phyloP scores from a whole-genome alignment of 2,888 invertebrate genomes.

The Oscheius sp. region DNA sequence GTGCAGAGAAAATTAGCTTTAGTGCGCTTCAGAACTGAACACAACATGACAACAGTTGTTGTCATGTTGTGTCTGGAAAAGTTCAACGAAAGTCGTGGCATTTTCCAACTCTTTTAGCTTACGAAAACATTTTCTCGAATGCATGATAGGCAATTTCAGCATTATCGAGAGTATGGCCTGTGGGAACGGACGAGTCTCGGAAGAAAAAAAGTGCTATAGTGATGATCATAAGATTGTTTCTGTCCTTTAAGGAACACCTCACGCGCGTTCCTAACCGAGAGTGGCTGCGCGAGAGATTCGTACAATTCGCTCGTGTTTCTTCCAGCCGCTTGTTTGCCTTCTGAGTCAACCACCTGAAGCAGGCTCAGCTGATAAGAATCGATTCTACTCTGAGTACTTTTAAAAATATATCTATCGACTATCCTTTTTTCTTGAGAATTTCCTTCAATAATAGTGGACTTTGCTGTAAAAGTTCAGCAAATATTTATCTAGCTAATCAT shows the following conservation, averaged over 20 bases:
- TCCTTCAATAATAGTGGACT: slow-evolving; percentile 4
- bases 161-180: too few relatives aligned
- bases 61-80: too few relatives aligned
- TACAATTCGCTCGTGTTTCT: slow-evolving; percentile 35
- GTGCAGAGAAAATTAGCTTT: too few relatives aligned
- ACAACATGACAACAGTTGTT: too few relatives aligned
- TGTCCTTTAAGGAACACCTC: not conserved
- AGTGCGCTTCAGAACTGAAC: too few relatives aligned
- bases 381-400: slow-evolving; percentile 31
- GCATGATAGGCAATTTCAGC: too few relatives aligned
- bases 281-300: slow-evolving; percentile 30
- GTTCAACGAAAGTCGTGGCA: too few relatives aligned
- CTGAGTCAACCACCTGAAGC: slow-evolving; percentile 36
- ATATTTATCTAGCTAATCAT: slow-evolving; percentile 36
- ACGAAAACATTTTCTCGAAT: too few relatives aligned
- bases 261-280: slow-evolving; percentile 13
- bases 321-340: slow-evolving; percentile 34
- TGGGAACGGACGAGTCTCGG: too few relatives aligned
- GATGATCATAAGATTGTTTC: too few relatives aligned
- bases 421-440: not conserved
- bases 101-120: too few relatives aligned
- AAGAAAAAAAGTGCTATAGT: too few relatives aligned
- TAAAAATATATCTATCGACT: slow-evolving; percentile 3
- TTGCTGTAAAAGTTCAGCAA: slow-evolving; percentile 17
- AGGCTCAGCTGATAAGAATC: slow-evolving; percentile 39